phyloP scores from a whole-genome alignment of 2,113 vertebrate species.

The Melanerpes aurifrons region DNA sequence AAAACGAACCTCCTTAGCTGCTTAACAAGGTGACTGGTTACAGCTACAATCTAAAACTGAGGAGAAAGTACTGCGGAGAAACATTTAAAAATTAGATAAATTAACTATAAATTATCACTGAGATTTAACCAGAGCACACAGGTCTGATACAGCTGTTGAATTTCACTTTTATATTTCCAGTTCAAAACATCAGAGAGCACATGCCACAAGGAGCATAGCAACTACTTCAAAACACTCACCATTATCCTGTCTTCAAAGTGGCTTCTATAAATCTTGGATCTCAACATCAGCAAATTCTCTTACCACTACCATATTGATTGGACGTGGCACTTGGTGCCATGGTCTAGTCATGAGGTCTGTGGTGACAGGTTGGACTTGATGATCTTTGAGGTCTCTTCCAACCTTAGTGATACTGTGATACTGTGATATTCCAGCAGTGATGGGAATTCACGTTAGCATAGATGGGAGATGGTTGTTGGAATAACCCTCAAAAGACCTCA shows the following conservation, averaged over 20 bases:
- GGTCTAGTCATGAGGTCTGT: too few species aligned
- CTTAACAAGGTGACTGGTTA: background rate
- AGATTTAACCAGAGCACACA: background rate
- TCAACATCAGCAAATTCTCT: background rate
- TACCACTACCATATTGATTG: background rate
- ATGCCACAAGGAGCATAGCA: background rate
- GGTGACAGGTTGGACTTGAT: too few species aligned
- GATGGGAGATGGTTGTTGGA: background rate
- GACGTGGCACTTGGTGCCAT: too few species aligned
- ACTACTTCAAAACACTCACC: background rate
- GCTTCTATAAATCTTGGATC: background rate
- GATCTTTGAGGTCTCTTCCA: too few species aligned
- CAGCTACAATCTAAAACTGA: background rate
- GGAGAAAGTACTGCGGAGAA: background rate
- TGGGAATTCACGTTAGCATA: background rate
- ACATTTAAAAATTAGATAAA: background rate
- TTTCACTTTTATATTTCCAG: background rate
- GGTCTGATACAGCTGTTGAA: background rate
- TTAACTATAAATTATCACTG: background rate
- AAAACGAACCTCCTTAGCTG: constrained; percentile 25
- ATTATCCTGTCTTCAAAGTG: background rate
- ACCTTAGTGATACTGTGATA: too few species aligned
- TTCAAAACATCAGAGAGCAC: background rate
- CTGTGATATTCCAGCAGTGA: background rate
- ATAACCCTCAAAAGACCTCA: background rate